These are phyloP conservation scores for Tenebrio molitor DNA, from an alignment of 1,140 invertebrate species.

Conservation along the genomic window DNA sequence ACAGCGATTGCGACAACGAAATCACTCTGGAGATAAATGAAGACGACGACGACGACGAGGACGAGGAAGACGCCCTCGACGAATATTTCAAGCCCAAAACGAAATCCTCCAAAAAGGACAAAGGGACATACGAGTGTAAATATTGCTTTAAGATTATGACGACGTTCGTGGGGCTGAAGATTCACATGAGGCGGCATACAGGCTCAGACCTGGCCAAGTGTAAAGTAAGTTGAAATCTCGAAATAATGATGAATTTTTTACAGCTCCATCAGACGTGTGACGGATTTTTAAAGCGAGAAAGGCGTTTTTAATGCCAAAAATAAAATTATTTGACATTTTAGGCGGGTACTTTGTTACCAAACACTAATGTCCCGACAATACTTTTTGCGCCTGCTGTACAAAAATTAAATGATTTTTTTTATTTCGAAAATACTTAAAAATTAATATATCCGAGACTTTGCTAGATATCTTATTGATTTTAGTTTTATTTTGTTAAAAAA, in stretches of 20 bases:
- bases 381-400: no score
- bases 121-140: constrained; percentile 60
- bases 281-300: no score
- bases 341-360: no score
- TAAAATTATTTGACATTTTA: no score
- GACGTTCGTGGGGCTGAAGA: constrained; percentile 59
- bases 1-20: constrained; percentile 37
- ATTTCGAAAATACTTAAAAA: neutral
- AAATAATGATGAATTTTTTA: constrained; percentile 38
- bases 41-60: constrained; percentile 53
- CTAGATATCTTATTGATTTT: no score
- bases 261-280: neutral
- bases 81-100: constrained; percentile 25
- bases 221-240: constrained; percentile 52
- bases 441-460: no score
- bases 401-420: constrained; percentile 14
- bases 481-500: no score
- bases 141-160: constrained; percentile 61
- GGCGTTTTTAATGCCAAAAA: no score
- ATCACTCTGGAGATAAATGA: constrained; percentile 53
- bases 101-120: constrained; percentile 48
- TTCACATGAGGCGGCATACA: constrained; percentile 62
- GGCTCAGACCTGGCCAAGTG: constrained; percentile 58
- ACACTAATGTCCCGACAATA: no score
- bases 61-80: constrained; percentile 45